These are phyloP conservation scores for Lycaon pictus DNA, from an alignment of 2,113 vertebrate genomes.

Conservation along the genomic window DNA sequence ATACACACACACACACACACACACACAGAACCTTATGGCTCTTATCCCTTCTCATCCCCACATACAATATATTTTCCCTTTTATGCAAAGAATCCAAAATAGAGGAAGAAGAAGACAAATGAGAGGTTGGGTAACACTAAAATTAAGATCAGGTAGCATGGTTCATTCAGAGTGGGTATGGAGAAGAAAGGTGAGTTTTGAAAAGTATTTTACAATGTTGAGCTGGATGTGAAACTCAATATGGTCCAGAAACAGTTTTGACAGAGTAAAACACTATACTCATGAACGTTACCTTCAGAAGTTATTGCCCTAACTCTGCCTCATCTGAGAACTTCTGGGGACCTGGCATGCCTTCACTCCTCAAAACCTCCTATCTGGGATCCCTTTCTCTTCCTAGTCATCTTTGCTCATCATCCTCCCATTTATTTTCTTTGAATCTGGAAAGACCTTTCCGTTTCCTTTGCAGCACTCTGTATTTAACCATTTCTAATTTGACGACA, in stretches of 20 bases:
- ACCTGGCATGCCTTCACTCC: fast-evolving
- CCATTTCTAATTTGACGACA: background rate
- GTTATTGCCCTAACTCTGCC: background rate
- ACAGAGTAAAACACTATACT: background rate
- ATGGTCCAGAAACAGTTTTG: background rate
- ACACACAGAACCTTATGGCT: background rate
- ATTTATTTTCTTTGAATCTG: background rate
- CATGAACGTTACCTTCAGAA: background rate
- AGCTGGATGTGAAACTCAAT: background rate
- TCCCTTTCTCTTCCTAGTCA: background rate
- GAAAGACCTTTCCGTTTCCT: background rate
- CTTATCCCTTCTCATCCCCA: background rate
- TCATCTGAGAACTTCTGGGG: background rate
- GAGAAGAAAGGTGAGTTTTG: background rate
- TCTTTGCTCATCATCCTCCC: background rate
- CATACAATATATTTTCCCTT: background rate
- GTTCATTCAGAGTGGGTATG: background rate
- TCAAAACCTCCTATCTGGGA: background rate
- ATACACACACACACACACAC: background rate
- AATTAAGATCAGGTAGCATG: background rate
- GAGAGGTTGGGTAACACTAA: background rate
- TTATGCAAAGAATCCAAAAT: background rate
- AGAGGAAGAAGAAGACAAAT: background rate
- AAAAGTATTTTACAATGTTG: background rate
- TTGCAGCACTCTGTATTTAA: background rate